Conservation (phyloP, 2,113 vertebrate genomes). For the Ahaetulla prasina region DNA sequence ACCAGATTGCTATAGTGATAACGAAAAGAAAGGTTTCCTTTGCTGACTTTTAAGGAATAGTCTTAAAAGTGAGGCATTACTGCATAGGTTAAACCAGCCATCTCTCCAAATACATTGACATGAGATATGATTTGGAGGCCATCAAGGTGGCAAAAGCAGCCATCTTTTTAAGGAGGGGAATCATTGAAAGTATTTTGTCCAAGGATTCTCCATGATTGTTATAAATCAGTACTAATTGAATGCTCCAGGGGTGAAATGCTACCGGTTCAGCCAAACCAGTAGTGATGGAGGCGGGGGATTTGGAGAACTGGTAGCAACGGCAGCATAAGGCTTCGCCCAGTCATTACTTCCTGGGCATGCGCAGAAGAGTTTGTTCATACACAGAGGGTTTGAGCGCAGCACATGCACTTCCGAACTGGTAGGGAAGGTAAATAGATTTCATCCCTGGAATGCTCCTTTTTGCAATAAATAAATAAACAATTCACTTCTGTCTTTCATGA, state of each 20-base stretch:
- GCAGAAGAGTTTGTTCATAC: no score
- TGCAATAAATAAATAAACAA: neutral
- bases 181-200: neutral
- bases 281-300: no score
- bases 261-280: no score
- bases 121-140: neutral
- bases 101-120: neutral
- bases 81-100: neutral
- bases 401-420: no score
- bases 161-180: neutral
- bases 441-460: no score
- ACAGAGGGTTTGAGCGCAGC: no score
- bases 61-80: neutral
- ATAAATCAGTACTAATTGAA: neutral
- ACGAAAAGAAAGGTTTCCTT: neutral
- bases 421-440: no score
- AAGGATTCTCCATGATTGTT: neutral
- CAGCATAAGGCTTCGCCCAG: no score
- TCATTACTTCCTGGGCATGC: no score
- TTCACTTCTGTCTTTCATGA: neutral
- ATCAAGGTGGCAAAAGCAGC: neutral
- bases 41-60: neutral
- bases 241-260: no score
- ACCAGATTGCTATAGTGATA: neutral
- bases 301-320: no score